phyloP scores from a whole-genome alignment of 2,888 invertebrate genomes.

The Elegia similella region DNA sequence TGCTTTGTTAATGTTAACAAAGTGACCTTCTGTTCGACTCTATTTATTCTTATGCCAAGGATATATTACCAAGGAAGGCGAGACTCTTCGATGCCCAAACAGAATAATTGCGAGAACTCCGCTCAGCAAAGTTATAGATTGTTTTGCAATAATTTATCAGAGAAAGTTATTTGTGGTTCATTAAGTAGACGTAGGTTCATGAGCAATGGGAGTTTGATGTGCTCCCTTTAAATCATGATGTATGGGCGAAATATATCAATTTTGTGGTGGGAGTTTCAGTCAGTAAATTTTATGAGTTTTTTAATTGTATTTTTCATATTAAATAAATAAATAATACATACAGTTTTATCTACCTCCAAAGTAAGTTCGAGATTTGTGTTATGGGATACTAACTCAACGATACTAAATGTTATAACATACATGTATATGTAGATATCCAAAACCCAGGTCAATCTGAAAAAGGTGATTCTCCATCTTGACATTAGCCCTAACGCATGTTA shows the following conservation, averaged over 20 bases:
- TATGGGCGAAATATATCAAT: constrained; percentile 1
- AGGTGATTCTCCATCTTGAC: too few relatives aligned
- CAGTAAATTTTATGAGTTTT: background rate
- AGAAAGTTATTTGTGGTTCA: constrained; percentile 54
- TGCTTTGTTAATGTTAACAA: background rate
- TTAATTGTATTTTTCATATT: background rate
- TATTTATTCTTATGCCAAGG: constrained; percentile 38
- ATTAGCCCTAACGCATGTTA: too few relatives aligned
- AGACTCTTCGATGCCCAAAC: constrained; percentile 53
- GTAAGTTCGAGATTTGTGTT: too few relatives aligned
- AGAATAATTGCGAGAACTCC: constrained; percentile 58
- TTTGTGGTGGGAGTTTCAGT: constrained; percentile 16
- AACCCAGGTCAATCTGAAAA: too few relatives aligned
- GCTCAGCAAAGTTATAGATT: constrained; percentile 35
- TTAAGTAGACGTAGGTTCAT: constrained; percentile 19
- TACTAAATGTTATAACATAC: too few relatives aligned
- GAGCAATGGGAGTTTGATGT: constrained; percentile 15
- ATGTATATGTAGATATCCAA: too few relatives aligned
- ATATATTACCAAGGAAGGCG: constrained; percentile 50
- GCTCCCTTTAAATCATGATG: constrained; percentile 16
- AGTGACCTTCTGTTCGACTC: background rate
- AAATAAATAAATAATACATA: too few relatives aligned
- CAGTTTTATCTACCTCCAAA: too few relatives aligned
- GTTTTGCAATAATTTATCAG: constrained; percentile 46
- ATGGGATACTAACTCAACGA: too few relatives aligned